Base-by-base conservation (phyloP, 2,797 vertebrate species). In the Paguma larvata region DNA sequence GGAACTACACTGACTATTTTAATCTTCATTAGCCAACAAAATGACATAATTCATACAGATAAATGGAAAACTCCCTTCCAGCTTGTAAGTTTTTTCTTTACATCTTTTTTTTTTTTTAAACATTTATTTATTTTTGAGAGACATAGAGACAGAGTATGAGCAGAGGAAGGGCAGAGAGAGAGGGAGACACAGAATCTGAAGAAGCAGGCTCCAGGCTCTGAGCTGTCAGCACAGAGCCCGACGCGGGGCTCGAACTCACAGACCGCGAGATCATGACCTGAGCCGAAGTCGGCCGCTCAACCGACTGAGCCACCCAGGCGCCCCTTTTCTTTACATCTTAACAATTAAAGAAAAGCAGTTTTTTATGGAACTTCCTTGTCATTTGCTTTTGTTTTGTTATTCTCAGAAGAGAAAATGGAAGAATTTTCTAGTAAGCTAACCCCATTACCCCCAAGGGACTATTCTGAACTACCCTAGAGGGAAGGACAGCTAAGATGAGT, bases 401-500 rank as follows among this genome's bases (percentile, higher is more conserved):
- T 86, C 34, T 82, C 11, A 70, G 44, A 96, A 72, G 30, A 87
- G 25, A 88, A 85, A 94, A 44, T 34, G 19, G n/a, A 82, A 68
- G 41, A 59, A 21, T 18, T 65, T 83, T 85, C 62, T 89, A 65
- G 15, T 9, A 23, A 85, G 30, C 14, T 68, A 89, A 89, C 32
- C 23, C 38, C 2, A 34, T 83, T 89, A 89, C 27, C 62, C 16
- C 2, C n/a, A 82, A 84, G 41, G 38, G 16, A 12, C 32, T 73
- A 56, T 88, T 89, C 80, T 89, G 12, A 13, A 65, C 56, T 34
- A 5, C 18, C 84, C 3, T 16, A 73, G 82, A 56, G 6, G 23
- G 25, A 96, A 95, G 84, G 38, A 73, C n/a, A 85, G 65, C 7
- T 63, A 77, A 92, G 67, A 68, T 70, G 44, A 89, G 32, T 82